A percentile compares a stretch with the other conserved stretches of the same genome.
These are phyloP conservation scores for Percopsis omiscomaycus DNA, from an alignment of 2,797 vertebrate species.

Conservation along the genomic window DNA sequence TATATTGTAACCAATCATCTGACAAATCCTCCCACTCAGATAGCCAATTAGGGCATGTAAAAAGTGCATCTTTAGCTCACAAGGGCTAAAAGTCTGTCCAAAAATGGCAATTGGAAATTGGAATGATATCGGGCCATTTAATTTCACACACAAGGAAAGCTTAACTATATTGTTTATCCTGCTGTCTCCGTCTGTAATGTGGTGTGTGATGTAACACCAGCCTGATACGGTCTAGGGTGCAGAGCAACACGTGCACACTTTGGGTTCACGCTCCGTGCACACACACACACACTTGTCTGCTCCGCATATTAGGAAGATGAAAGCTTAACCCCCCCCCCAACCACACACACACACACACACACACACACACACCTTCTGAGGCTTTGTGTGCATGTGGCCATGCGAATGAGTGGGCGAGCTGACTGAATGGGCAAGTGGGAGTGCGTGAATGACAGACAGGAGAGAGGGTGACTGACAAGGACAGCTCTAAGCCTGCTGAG, in stretches of 20 bases:
- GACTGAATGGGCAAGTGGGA: slow-evolving; percentile 21
- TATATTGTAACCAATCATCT: too few relatives aligned
- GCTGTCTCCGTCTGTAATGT: neutral
- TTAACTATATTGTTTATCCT: neutral
- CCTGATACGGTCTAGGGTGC: too few relatives aligned
- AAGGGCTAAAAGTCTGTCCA: too few relatives aligned
- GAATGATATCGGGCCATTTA: too few relatives aligned
- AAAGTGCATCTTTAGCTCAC: too few relatives aligned
- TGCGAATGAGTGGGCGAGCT: slow-evolving; percentile 15
- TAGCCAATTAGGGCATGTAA: too few relatives aligned
- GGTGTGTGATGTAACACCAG: neutral
- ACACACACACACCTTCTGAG: slow-evolving; percentile 5
- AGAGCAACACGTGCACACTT: neutral
- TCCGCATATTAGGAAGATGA: too few relatives aligned
- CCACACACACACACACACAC: neutral
- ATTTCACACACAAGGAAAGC: neutral
- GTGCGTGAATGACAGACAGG: slow-evolving; percentile 36
- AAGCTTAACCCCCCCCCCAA: neutral
- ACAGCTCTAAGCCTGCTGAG: slow-evolving; percentile 62
- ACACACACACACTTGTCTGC: neutral
- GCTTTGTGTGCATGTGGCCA: slow-evolving; percentile 23
- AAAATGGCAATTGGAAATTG: too few relatives aligned
- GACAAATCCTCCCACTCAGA: too few relatives aligned
- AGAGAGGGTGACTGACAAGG: slow-evolving; percentile 56
- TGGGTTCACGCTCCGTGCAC: neutral